These are phyloP conservation scores for Epizoanthus stellaris DNA, from an alignment of 92 coral and sea anemone genomes.

Conservation along the genomic window DNA sequence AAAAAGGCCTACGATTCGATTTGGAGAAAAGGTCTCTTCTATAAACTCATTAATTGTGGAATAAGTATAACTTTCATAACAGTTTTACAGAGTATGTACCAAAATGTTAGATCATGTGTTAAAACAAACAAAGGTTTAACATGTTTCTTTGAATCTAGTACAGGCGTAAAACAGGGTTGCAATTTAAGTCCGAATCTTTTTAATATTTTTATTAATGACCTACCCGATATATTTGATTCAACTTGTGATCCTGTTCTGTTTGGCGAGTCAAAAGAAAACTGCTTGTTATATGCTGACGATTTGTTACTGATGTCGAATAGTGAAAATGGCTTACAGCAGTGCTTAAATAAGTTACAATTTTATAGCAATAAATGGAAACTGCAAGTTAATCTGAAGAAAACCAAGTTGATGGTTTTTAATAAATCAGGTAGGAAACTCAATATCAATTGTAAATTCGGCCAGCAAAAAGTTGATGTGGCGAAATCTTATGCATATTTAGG, in stretches of 20 bases:
- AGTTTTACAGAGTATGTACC: conserved; percentile 23
- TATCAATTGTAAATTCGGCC: conserved; percentile 8
- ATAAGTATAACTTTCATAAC: conserved; percentile 9
- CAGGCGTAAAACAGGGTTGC: conserved; percentile 57
- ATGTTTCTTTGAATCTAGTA: conserved; percentile 21
- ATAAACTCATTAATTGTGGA: conserved; percentile 25
- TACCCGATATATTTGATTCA: conserved; percentile 30
- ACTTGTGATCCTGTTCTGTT: conserved; percentile 36
- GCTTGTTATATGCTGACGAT: conserved; percentile 32
- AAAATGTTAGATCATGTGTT: conserved; percentile 28
- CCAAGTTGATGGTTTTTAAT: conserved; percentile 25
- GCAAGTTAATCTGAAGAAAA: conserved; percentile 17
- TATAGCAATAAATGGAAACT: conserved; percentile 31
- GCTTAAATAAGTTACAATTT: background rate
- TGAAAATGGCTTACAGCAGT: conserved; percentile 24
- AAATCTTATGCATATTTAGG: conserved; percentile 15
- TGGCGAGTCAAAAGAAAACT: background rate
- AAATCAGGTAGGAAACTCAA: conserved; percentile 6
- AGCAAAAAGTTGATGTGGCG: background rate
- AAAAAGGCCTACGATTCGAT: conserved; percentile 41
- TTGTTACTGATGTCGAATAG: conserved; percentile 23
- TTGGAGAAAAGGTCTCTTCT: conserved; percentile 42
- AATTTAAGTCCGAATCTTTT: conserved; percentile 53
- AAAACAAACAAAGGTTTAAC: conserved; percentile 41
- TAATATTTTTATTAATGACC: conserved; percentile 45